Conservation (phyloP, 2,797 vertebrate species). For the Micromesistius poutassou region DNA sequence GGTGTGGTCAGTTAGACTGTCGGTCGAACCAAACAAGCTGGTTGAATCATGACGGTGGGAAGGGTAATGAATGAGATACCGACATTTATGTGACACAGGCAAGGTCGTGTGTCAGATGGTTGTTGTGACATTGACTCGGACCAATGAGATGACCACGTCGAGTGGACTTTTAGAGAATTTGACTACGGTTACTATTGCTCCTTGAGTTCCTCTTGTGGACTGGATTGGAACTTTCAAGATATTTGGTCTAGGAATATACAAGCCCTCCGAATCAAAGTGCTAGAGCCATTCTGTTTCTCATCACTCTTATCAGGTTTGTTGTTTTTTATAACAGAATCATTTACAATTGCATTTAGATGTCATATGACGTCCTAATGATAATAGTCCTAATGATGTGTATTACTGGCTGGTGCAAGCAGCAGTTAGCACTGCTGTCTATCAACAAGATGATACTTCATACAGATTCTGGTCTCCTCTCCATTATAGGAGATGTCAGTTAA, state of each 20-base stretch:
- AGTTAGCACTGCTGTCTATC: background rate
- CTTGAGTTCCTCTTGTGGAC: constrained; percentile 10
- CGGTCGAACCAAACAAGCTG: background rate
- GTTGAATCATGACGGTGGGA: background rate
- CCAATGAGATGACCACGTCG: background rate
- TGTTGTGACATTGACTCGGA: background rate
- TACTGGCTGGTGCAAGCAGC: background rate
- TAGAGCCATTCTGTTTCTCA: constrained; percentile 3
- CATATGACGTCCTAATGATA: background rate
- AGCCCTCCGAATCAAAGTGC: constrained; percentile 32
- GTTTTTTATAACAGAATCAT: constrained; percentile 1
- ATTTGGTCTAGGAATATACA: constrained; percentile 2
- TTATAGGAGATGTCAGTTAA: background rate
- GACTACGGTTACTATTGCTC: background rate
- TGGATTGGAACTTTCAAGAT: background rate
- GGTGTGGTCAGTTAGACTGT: background rate
- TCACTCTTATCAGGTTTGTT: background rate
- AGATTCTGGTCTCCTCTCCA: background rate
- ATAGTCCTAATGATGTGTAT: background rate
- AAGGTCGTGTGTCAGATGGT: background rate
- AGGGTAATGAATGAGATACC: background rate
- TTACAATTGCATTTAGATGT: background rate
- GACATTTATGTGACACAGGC: background rate
- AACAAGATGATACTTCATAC: background rate
- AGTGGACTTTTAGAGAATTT: background rate